A percentile compares a stretch with the other conserved stretches of the same genome.
These are phyloP conservation scores for Sebastes glaucus DNA, from an alignment of 2,797 vertebrate species.

Conservation along the genomic window DNA sequence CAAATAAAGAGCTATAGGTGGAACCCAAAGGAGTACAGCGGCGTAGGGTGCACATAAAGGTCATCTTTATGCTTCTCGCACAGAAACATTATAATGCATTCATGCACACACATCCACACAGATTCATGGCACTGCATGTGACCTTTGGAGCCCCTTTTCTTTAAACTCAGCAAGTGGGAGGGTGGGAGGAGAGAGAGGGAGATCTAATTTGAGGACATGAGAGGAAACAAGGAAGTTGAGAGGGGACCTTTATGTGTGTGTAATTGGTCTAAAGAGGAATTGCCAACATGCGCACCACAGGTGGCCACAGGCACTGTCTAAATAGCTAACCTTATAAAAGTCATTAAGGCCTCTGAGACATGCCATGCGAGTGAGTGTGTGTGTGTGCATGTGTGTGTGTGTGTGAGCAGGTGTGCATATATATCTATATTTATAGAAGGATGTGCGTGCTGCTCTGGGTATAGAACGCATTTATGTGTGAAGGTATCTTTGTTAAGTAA, in stretches of 20 bases:
- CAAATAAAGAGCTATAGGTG: not conserved
- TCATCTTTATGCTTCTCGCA: constrained; percentile 17
- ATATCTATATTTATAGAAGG: not conserved
- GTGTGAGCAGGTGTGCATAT: not conserved
- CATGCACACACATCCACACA: constrained; percentile 18
- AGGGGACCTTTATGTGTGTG: constrained; percentile 59
- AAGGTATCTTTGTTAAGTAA: not conserved
- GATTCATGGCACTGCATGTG: constrained; percentile 31
- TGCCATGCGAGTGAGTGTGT: not conserved
- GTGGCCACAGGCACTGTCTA: constrained; percentile 46
- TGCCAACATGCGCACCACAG: constrained; percentile 56
- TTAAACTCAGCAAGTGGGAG: constrained; percentile 61
- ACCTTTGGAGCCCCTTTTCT: constrained; percentile 55
- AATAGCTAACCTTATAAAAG: constrained; percentile 63
- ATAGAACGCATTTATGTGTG: not conserved
- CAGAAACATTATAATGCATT: constrained; percentile 29
- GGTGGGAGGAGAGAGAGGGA: constrained; percentile 13
- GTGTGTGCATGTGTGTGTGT: not conserved
- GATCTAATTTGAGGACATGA: constrained; percentile 67
- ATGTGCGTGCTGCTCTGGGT: not conserved
- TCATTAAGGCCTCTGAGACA: constrained; percentile 57
- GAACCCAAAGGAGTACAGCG: not conserved
- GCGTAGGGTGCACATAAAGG: constrained; percentile 12
- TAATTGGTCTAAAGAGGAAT: constrained; percentile 68
- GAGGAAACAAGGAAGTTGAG: constrained; percentile 61